Evolutionary conservation across 2,888 invertebrate species (phyloP).

Genomic region (Drepana falcataria): DNA sequence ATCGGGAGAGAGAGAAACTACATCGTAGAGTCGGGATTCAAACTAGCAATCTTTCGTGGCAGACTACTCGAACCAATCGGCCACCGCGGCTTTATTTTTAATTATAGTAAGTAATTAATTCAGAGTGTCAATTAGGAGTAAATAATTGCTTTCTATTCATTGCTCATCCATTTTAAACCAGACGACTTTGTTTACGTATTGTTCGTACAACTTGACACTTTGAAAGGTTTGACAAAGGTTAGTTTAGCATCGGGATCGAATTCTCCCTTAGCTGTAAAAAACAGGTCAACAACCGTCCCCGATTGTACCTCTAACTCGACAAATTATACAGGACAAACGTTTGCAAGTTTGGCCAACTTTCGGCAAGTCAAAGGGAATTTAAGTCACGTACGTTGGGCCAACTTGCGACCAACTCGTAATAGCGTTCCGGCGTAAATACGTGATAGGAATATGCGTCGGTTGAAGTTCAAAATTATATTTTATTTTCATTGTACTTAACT

Average conservation of each 20-base stretch:
- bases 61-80: no score
- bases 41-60: no score
- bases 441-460: neutral
- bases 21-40: no score
- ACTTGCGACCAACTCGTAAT: constrained; percentile 1
- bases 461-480: neutral
- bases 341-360: neutral
- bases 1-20: no score
- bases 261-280: neutral
- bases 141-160: no score
- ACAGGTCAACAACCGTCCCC: neutral
- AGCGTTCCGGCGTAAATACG: constrained; percentile 1
- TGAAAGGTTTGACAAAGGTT: neutral
- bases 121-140: no score
- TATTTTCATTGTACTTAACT: neutral
- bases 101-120: no score
- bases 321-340: neutral
- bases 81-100: no score
- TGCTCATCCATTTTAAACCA: no score
- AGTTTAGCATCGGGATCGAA: neutral
- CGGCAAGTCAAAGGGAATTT: neutral
- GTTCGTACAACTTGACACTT: neutral
- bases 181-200: no score
- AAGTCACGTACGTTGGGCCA: neutral
- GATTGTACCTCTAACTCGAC: neutral